phyloP scores from a whole-genome alignment of 2,888 invertebrate species.

The Escarpia spicata region DNA sequence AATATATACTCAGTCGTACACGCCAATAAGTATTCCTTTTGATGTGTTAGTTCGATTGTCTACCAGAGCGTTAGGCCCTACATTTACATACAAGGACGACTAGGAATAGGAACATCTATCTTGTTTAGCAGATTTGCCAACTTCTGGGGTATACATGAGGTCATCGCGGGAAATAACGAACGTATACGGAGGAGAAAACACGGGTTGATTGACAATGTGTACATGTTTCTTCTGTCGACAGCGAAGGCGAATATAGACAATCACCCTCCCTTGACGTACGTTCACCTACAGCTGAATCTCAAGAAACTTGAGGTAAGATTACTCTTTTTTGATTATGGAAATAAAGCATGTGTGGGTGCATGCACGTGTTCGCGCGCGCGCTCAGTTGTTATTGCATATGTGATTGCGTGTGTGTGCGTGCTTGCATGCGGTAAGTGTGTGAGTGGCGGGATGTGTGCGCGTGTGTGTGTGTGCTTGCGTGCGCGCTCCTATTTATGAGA shows the following conservation, averaged over 20 bases:
- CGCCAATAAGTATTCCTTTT: too few species aligned
- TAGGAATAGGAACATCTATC: too few species aligned
- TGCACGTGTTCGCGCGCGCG: neutral
- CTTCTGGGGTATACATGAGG: too few species aligned
- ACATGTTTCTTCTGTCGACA: neutral
- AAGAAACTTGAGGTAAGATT: conserved; percentile 13
- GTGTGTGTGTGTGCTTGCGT: neutral
- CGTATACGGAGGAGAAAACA: too few species aligned
- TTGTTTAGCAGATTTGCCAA: too few species aligned
- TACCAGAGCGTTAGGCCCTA: too few species aligned
- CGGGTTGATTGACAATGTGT: neutral
- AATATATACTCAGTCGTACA: too few species aligned
- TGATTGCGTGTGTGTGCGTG: neutral
- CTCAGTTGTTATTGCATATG: neutral
- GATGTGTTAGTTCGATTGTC: too few species aligned
- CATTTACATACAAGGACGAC: too few species aligned
- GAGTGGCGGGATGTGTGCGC: neutral
- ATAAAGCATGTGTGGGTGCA: neutral
- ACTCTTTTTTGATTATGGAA: neutral
- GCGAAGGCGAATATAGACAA: neutral
- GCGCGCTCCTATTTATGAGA: too few species aligned
- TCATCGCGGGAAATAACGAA: too few species aligned
- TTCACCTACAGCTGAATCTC: neutral
- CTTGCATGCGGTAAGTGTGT: neutral
- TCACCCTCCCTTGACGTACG: neutral